Percentiles rank a stretch among this genome's conserved stretches.
Evolutionary conservation across 2,113 vertebrate genomes (phyloP).

Genomic region (Pelmatolapia mariae): DNA sequence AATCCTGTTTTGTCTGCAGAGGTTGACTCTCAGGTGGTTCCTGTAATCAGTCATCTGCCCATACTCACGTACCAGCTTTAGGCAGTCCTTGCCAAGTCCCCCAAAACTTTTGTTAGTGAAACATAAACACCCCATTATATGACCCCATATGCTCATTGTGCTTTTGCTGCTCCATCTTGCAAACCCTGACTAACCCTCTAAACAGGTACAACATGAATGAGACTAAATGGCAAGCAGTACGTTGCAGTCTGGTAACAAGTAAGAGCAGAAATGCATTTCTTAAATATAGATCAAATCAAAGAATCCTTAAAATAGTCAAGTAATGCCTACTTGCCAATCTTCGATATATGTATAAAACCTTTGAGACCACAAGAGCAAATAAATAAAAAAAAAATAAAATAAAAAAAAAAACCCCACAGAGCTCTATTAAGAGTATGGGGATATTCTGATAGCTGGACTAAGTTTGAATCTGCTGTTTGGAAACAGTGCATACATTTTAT

Average conservation of each 20-base stretch:
- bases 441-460: neutral
- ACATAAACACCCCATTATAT: neutral
- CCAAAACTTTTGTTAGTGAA: neutral
- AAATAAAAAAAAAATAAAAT: rapidly evolving
- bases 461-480: neutral
- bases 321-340: neutral
- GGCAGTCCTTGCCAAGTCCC: neutral
- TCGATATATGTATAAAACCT: neutral
- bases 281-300: neutral
- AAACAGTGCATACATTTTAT: neutral
- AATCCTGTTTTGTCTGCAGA: neutral
- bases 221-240: neutral
- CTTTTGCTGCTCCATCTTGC: neutral
- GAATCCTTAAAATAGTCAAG: neutral
- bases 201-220: neutral
- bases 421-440: neutral
- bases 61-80: neutral
- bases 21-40: neutral
- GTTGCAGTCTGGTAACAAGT: neutral
- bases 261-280: neutral
- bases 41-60: neutral
- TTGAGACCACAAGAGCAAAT: neutral
- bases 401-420: rapidly evolving
- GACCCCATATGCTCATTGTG: neutral
- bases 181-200: neutral